Evolutionary conservation across 2,888 invertebrate species (phyloP), one percentile per base, ranked within the genome.

Genomic region (Xanthia icteritia): DNA sequence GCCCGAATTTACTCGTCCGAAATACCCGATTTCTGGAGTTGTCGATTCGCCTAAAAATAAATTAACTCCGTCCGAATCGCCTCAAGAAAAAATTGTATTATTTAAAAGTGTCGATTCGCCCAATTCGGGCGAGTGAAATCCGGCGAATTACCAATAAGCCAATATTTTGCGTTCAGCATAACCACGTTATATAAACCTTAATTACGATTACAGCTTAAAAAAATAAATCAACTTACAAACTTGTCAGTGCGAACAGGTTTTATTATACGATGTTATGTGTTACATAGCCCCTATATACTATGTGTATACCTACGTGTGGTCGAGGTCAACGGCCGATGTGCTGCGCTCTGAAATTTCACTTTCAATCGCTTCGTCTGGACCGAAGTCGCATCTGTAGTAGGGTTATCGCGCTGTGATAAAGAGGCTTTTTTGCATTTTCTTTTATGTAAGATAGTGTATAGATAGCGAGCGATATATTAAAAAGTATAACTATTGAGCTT

Each of bases 261-360:
- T 45, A 45, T 64, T 58, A 74, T 58, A 31, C 15, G 73, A 73
- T 68, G 27, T 61, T 61, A 81, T 70, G 69, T 83, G 54, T 83
- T 84, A 81, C 77, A 73, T 83, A 83, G 78, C 48, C 23, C 31
- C 42, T 83, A 80, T 76, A 36, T 66, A 61, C 64, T 64, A 51
- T 36, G 42, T 72, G 42, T 39, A 11, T 79, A 61, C 54, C 61
- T 72, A 84, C 77, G 82, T 79, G 65, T 68, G 64, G 60, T 39
- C 39, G 85, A 84, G 91, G 90, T 92, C 89, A 77, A 23, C 79
- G 89, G 79, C 91, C 91, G 89, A 84, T 84, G 88, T 84, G 79
- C 63, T 48, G 77, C 81, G 82, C 80, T 85, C 82, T 85, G 80
- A 88, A 85, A 87, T 92, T 92, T 92, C 91, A 91, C 92, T 92